phyloP scores from a whole-genome alignment of 2,797 vertebrate species.

The Decapterus maruadsi region DNA sequence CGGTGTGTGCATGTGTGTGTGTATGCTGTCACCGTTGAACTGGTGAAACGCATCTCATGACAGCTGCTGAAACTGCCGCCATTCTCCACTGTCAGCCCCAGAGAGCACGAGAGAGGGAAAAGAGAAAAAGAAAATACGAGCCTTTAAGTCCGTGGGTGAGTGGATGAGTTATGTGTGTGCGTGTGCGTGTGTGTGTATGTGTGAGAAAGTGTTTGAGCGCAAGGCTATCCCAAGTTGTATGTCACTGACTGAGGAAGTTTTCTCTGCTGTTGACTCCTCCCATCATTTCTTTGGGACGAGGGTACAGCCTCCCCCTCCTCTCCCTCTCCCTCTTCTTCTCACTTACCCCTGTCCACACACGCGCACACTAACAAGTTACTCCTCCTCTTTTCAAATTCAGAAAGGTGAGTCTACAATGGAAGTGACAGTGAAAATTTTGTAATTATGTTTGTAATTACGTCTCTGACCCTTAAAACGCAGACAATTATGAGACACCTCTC shows the following conservation, averaged over 20 bases:
- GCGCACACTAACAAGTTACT: conserved; percentile 1
- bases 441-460: neutral
- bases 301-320: conserved; percentile 31
- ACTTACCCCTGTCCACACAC: neutral
- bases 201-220: conserved; percentile 11
- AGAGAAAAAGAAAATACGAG: conserved; percentile 12
- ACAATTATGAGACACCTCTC: neutral
- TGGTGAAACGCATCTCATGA: conserved; percentile 36
- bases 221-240: conserved; percentile 60
- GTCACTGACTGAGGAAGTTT: conserved; percentile 72
- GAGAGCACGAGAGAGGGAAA: conserved; percentile 16
- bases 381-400: conserved; percentile 19
- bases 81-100: conserved; percentile 34
- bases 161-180: conserved; percentile 5
- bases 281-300: conserved; percentile 53
- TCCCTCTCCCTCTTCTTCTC: conserved; percentile 21
- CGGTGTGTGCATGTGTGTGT: neutral
- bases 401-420: conserved; percentile 5
- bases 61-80: conserved; percentile 43
- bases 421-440: conserved; percentile 13
- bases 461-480: neutral
- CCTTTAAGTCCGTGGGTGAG: conserved; percentile 20
- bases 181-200: conserved; percentile 23
- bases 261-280: conserved; percentile 73
- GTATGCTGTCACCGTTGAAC: conserved; percentile 36